Evolutionary conservation across 2,113 vertebrate genomes (phyloP), one percentile per base, ranked within the genome.

Genomic region (Bungarus multicinctus): DNA sequence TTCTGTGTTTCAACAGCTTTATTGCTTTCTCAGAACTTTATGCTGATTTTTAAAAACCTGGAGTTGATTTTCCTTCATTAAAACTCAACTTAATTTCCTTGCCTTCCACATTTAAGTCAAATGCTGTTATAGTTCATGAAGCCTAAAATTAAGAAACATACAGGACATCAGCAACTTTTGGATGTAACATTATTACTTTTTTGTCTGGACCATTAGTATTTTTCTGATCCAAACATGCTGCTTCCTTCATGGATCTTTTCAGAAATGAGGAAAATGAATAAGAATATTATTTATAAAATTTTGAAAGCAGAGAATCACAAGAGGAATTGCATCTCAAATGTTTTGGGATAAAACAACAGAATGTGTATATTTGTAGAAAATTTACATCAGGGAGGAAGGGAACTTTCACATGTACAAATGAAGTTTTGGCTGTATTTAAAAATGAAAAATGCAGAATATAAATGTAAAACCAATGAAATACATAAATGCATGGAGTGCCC

Each of bases 301-400:
- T 58, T 30, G 47, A 91, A 18, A 86, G 18, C 94, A 95, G 53
- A 30, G 64, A 89, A 88, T 90, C 93, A 88, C 95, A 93, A 45
- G 23, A 91, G 90, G 95, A 93, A 90, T 34, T 18, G 3, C 22
- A 94, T 81, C 52, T 89, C 93, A 93, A 94, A 94, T 88, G 81
- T 30, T 10, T 57, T 81, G 5, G 39, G 88, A 52, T 91, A 69
- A 89, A 55, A 81, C 34, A 39, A 81, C 69, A 81, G 2, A 81
- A 87, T 34, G 58, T 91, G 9, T 91, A 53, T n/a, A 14, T 2
- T 7, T 94, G 85, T 64, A 94, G 87, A 60, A 92, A 94, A 96
- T 92, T 90, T 18, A 94, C 93, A 92, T 90, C 92, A 92, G 64
- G 92, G 92, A 5, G 22, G 92, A 55, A 90, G 18, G 89, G 86